Conservation (phyloP, 2,113 vertebrate species). For the Alethe diademata region DNA sequence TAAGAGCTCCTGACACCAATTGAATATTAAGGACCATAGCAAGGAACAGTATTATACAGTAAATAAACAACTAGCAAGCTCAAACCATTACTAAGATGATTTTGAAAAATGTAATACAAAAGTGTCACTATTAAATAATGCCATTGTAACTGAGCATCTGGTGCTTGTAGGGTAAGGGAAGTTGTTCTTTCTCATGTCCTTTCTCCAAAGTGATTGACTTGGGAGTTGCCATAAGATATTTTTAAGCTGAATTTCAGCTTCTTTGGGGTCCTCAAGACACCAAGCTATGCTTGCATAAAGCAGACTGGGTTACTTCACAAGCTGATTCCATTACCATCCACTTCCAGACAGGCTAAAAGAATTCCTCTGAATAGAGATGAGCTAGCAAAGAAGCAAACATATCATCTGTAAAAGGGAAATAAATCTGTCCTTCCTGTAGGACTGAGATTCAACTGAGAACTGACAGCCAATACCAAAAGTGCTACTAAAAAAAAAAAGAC, state of each 20-base stretch:
- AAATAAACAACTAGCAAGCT: conserved; percentile 28
- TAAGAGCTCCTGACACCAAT: conserved; percentile 15
- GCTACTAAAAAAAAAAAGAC: background rate
- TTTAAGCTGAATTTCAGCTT: conserved; percentile 15
- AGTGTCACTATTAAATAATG: conserved; percentile 3
- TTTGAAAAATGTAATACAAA: conserved; percentile 25
- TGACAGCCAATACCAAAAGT: background rate
- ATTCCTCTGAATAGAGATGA: conserved; percentile 3
- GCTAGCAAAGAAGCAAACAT: background rate
- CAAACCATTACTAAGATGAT: conserved; percentile 30
- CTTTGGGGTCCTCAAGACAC: conserved; percentile 2
- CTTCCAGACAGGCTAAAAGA: conserved; percentile 38
- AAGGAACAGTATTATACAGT: conserved; percentile 42
- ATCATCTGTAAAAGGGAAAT: conserved; percentile 23
- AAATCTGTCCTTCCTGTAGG: conserved; percentile 16
- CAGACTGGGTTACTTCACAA: conserved; percentile 13
- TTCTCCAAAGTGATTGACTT: background rate
- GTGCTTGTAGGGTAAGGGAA: background rate
- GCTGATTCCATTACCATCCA: conserved; percentile 20
- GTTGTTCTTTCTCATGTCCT: background rate
- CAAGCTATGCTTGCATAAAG: background rate
- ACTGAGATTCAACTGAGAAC: conserved; percentile 10
- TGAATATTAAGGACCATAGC: conserved; percentile 38
- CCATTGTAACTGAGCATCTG: background rate
- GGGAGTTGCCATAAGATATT: background rate